phyloP scores from a whole-genome alignment of 2,888 invertebrate genomes.

The Capitulum mitella region DNA sequence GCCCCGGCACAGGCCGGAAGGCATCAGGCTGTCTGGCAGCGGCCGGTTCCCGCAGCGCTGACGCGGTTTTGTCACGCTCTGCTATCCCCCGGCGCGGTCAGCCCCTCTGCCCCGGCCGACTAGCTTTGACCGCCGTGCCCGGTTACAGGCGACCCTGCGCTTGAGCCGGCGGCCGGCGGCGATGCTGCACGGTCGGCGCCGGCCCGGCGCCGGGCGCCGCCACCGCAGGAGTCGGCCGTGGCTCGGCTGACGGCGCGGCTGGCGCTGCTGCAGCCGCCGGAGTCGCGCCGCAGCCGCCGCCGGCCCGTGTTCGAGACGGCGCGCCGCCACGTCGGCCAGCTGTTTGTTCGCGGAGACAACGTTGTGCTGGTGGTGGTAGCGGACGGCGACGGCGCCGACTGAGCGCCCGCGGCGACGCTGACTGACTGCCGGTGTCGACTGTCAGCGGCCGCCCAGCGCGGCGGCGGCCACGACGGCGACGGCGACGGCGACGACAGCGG shows the following conservation, averaged over 20 bases:
- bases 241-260: background rate
- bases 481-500: too few relatives aligned
- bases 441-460: too few relatives aligned
- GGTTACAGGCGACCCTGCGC: background rate
- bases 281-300: background rate
- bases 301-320: background rate
- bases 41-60: too few relatives aligned
- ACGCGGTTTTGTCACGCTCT: too few relatives aligned
- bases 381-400: background rate
- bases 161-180: background rate
- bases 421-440: too few relatives aligned
- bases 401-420: too few relatives aligned
- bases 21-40: too few relatives aligned
- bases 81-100: too few relatives aligned
- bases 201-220: background rate
- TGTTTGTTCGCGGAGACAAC: constrained; percentile 20
- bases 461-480: too few relatives aligned
- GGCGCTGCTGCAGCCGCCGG: background rate
- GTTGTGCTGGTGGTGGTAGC: constrained; percentile 15
- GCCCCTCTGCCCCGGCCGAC: too few relatives aligned
- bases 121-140: too few relatives aligned
- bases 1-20: too few relatives aligned
- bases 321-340: background rate
- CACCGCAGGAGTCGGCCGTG: background rate
- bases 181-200: background rate